Conservation (phyloP, 2,888 invertebrate genomes). For the Leptopilina myrica region DNA sequence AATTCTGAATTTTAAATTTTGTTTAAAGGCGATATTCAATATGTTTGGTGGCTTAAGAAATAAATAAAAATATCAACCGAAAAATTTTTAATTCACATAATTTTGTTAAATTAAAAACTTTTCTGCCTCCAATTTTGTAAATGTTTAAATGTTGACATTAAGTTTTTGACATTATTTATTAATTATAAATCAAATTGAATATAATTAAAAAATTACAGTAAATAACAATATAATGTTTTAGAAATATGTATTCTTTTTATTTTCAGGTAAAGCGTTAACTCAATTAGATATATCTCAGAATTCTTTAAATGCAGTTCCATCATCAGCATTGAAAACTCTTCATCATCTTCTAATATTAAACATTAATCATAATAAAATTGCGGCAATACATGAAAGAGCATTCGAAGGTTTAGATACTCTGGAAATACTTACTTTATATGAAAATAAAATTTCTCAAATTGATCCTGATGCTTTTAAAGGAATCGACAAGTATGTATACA, state of each 20-base stretch:
- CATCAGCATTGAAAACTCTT: conserved; percentile 87
- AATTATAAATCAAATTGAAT: background rate
- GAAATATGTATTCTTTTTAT: background rate
- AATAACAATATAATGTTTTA: no score
- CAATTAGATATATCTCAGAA: conserved; percentile 94
- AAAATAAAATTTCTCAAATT: conserved; percentile 88
- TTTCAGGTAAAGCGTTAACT: conserved; percentile 88
- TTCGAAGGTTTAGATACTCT: conserved; percentile 92
- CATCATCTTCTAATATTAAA: conserved; percentile 91
- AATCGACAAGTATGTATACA: conserved; percentile 87
- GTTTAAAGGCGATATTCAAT: no score
- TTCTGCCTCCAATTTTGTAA: no score
- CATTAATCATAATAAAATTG: conserved; percentile 92
- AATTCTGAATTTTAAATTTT: background rate
- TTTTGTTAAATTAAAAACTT: no score
- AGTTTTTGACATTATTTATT: no score
- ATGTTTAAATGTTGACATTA: no score
- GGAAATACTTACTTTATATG: conserved; percentile 91
- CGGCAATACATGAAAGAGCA: conserved; percentile 86
- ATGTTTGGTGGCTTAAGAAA: no score
- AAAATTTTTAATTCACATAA: no score
- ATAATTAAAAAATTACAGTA: background rate
- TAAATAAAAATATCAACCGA: no score
- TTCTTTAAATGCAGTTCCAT: conserved; percentile 88
- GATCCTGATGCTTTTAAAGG: conserved; percentile 92